Evolutionary conservation across 2,113 vertebrate species (phyloP).

Genomic region (Psephotus haematonotus): DNA sequence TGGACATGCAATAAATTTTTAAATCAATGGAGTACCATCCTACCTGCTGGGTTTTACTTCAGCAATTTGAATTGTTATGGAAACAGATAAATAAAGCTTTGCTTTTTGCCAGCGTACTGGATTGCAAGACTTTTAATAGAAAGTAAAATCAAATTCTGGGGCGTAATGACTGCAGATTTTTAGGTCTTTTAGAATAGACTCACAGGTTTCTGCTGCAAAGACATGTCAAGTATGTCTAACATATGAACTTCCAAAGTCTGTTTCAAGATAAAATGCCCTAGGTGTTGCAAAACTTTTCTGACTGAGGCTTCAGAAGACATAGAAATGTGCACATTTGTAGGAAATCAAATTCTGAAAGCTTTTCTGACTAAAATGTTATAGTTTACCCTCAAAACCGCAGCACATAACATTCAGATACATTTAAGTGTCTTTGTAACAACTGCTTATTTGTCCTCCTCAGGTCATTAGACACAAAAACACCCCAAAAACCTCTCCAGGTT

Average conservation of each 20-base stretch:
- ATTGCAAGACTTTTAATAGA: neutral
- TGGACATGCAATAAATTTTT: neutral
- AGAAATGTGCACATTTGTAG: neutral
- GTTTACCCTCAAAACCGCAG: neutral
- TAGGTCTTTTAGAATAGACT: neutral
- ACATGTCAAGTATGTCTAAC: neutral
- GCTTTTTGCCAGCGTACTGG: neutral
- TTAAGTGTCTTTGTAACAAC: neutral
- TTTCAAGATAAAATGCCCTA: neutral
- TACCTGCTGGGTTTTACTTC: neutral
- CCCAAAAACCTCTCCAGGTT: neutral
- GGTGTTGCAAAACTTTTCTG: neutral
- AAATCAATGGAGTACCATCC: neutral
- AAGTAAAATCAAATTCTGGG: neutral
- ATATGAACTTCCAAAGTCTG: neutral
- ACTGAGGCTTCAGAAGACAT: neutral
- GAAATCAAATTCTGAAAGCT: neutral
- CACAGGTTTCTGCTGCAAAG: neutral
- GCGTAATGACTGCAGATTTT: neutral
- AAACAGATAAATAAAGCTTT: neutral
- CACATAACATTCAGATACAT: neutral
- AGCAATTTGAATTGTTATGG: neutral
- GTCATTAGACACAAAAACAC: neutral
- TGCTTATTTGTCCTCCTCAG: slow-evolving; percentile 4
- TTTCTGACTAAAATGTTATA: neutral